Evolutionary conservation across 1,140 invertebrate species (phyloP).

Genomic region (Trichonephila clavipes): DNA sequence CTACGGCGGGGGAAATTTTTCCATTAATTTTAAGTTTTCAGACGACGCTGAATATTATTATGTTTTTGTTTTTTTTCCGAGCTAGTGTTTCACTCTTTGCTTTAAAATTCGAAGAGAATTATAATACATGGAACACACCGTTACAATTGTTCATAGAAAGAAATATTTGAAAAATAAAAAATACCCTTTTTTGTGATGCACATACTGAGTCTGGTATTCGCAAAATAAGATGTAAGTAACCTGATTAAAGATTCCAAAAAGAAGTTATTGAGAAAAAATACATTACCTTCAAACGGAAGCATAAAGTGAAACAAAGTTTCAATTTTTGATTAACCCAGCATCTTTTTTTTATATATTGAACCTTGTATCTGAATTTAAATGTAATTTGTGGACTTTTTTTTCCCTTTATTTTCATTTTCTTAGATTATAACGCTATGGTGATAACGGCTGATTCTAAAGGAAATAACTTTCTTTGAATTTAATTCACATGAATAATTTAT

Average conservation of each 20-base stretch:
- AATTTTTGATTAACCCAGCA: conserved; percentile 70
- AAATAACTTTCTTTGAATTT: conserved; percentile 63
- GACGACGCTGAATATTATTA: conserved; percentile 63
- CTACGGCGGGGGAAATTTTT: conserved; percentile 68
- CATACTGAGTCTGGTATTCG: conserved; percentile 11
- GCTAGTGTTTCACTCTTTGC: conserved; percentile 51
- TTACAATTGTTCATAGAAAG: conserved; percentile 59
- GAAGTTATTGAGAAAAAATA: conserved; percentile 52
- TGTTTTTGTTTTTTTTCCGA: conserved; percentile 46
- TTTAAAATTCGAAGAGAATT: conserved; percentile 62
- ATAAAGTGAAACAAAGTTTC: conserved; percentile 71
- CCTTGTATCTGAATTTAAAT: conserved; percentile 61
- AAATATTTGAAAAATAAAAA: conserved; percentile 30
- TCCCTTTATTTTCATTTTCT: not conserved
- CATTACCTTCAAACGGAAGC: conserved; percentile 58
- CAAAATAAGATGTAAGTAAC: conserved; percentile 65
- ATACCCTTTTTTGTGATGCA: not conserved
- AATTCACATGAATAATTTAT: conserved; percentile 74
- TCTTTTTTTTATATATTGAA: conserved; percentile 28
- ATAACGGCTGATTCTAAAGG: conserved; percentile 24
- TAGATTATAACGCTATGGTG: conserved; percentile 15
- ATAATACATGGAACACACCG: conserved; percentile 34
- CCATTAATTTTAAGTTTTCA: conserved; percentile 75
- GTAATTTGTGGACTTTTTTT: conserved; percentile 61
- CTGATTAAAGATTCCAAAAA: conserved; percentile 67